A percentile compares a stretch with the other conserved stretches of the same genome.
Evolutionary conservation across 2,113 vertebrate genomes (phyloP).

Genomic region (Clarias gariepinus): DNA sequence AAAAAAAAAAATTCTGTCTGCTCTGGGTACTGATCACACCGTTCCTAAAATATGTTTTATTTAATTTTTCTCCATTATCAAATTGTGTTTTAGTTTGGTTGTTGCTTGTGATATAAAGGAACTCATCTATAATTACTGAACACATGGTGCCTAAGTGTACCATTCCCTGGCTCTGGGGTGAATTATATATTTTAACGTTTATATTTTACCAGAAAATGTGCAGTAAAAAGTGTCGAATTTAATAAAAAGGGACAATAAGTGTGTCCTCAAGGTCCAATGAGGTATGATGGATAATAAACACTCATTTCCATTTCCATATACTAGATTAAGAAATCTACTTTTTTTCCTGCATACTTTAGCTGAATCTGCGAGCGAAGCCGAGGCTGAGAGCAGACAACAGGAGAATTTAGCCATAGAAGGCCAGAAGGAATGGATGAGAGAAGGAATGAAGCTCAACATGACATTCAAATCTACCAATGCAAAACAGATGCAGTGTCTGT

Average conservation of each 20-base stretch:
- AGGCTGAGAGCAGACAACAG: background rate
- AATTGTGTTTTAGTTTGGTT: background rate
- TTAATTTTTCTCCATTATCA: background rate
- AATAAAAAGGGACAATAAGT: background rate
- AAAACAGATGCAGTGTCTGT: slow-evolving; percentile 3
- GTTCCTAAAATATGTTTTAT: background rate
- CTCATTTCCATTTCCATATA: background rate
- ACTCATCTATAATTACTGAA: background rate
- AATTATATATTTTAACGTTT: background rate
- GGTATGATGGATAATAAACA: background rate
- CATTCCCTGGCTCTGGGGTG: background rate
- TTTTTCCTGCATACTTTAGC: background rate
- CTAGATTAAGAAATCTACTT: background rate
- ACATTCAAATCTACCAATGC: slow-evolving; percentile 20
- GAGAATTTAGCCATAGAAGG: background rate
- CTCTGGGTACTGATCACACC: background rate
- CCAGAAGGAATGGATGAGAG: slow-evolving; percentile 6
- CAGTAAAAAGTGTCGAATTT: background rate
- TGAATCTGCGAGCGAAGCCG: background rate
- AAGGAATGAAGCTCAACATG: slow-evolving; percentile 11
- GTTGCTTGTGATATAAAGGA: background rate
- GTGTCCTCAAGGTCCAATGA: background rate
- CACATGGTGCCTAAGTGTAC: background rate
- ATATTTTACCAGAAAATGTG: background rate
- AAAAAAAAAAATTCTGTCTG: background rate